Base-by-base conservation (phyloP, 2,888 invertebrate genomes). In the Morpho helenor region DNA sequence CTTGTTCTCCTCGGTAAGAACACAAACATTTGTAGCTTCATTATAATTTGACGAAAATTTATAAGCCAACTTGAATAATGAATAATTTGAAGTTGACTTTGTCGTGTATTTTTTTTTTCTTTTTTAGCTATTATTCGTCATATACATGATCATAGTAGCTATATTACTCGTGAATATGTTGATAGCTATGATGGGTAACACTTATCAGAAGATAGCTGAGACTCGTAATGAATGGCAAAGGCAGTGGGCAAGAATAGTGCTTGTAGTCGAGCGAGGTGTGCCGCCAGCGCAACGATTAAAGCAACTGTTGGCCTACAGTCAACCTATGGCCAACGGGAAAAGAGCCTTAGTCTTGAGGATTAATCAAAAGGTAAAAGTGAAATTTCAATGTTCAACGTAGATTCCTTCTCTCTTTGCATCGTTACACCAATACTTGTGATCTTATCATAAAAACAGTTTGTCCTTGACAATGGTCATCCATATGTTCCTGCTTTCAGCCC, bases 141-240 rank as follows among this genome's bases (percentile, higher is more conserved):
- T 98, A 43, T 99, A 98, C 87, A 99, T 99, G 98, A 96, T 96
- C 58, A 96, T 99, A 78, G 99, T 99, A 22, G 97, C 98, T 0
- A 95, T 99, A 61, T 90, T 99, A 42, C 91, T 99, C 59, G 97
- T 99, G 53, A 99, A 99, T 92, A 98, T 99, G 97, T 92, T 99
- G 84, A 99, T 99, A 75, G 99, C 99, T 65, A 99, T 99, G 99
- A 99, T 99, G 99, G 99, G 99, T 0, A 99, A 99, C 83, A 99
- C 99, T 3, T 99, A 99, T 80, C 98, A 98, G 82, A 97, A 98
- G 88, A 98, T 99, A 69, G 98, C 98, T 0, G 98, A 98, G 85
- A 98, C 98, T 0, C 93, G 97, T 68, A 99, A 99, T 80, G 99
- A 99, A 83, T 99, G 99, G 98, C 98, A 99, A 83, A 91, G 99